phyloP scores from a whole-genome alignment of 2,113 vertebrate species.

The Bucco capensis region DNA sequence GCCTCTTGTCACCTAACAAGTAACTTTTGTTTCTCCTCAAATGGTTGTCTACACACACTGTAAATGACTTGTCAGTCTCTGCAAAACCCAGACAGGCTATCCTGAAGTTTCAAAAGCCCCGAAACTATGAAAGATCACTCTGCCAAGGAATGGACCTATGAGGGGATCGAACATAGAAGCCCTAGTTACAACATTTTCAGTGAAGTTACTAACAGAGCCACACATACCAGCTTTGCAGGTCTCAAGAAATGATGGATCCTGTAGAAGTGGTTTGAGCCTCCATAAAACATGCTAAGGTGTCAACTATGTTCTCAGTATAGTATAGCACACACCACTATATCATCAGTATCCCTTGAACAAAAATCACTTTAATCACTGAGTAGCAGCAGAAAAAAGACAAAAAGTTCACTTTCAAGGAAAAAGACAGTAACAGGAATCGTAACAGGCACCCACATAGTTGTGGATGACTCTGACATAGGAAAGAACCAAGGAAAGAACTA shows the following conservation, averaged over 20 bases:
- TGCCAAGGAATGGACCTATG: not conserved
- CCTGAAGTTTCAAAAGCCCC: not conserved
- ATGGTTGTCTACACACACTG: not conserved
- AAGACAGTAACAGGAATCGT: not conserved
- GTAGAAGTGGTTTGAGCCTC: not conserved
- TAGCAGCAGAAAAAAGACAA: not conserved
- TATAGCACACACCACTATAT: not conserved
- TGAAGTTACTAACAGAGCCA: not conserved
- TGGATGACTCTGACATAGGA: not conserved
- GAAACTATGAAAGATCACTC: not conserved
- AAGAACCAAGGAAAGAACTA: not conserved
- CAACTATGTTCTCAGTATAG: not conserved
- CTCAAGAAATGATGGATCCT: not conserved
- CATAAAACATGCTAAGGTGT: not conserved
- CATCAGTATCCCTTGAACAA: not conserved
- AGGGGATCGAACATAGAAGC: not conserved
- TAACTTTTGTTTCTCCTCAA: not conserved
- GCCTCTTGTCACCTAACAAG: accelerated
- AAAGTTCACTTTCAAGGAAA: not conserved
- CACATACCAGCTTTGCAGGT: not conserved
- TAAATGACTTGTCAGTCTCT: not conserved
- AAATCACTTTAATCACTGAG: not conserved
- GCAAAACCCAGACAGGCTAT: not conserved
- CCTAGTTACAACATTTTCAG: not conserved
- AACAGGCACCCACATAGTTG: not conserved